Percentiles rank a stretch among this genome's conserved stretches.
phyloP scores from a whole-genome alignment of 2,113 vertebrate species.

The Phalacrocorax brasilianus region DNA sequence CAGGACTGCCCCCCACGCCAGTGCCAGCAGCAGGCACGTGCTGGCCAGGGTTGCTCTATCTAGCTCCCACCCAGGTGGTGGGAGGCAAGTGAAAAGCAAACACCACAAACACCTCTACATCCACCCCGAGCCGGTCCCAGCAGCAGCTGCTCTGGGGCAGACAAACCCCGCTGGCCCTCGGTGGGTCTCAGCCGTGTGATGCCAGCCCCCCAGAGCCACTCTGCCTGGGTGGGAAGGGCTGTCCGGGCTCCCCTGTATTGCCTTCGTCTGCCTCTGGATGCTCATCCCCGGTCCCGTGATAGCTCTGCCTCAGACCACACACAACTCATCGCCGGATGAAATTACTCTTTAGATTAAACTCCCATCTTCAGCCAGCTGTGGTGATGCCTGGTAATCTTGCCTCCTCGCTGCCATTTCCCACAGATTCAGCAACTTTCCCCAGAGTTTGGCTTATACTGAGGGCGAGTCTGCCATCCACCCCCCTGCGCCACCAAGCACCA shows the following conservation, averaged over 20 bases:
- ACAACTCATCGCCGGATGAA: background rate
- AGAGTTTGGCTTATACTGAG: background rate
- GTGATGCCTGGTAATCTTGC: background rate
- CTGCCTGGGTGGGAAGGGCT: background rate
- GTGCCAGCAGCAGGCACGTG: background rate
- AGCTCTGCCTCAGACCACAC: background rate
- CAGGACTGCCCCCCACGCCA: background rate
- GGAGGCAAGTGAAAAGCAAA: background rate
- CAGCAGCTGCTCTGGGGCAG: background rate
- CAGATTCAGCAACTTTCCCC: fast-evolving
- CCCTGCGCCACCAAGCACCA: background rate
- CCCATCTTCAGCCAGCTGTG: background rate
- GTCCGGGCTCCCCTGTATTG: fast-evolving
- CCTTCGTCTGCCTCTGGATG: background rate
- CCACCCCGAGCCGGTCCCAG: background rate
- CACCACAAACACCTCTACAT: background rate
- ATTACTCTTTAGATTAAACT: background rate
- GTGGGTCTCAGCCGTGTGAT: too few relatives aligned
- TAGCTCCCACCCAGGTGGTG: fast-evolving
- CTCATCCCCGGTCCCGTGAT: fast-evolving
- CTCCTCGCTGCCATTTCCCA: background rate
- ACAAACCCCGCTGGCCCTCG: background rate
- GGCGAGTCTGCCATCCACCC: background rate
- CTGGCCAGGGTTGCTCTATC: background rate
- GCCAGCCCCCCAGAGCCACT: fast-evolving